phyloP scores from a whole-genome alignment of 2,888 invertebrate species.

The Arrhopalites spinosus region DNA sequence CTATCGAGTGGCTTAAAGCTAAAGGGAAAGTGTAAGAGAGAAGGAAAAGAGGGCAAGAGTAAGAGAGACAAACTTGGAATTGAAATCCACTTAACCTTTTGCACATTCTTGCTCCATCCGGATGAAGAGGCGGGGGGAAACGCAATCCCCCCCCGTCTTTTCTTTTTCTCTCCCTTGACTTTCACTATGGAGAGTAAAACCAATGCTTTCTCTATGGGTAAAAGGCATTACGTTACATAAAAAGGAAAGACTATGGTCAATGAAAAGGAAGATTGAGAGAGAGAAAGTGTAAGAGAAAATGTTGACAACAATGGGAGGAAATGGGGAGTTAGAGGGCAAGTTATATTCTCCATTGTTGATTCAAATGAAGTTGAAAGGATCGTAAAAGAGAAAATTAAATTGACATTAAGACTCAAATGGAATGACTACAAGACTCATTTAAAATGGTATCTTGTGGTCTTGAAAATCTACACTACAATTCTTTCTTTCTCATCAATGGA shows the following conservation, averaged over 20 bases:
- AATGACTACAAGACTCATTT: neutral
- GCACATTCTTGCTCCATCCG: too few relatives aligned
- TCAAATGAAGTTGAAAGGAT: conserved; percentile 27
- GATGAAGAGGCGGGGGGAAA: too few relatives aligned
- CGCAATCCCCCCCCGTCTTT: too few relatives aligned
- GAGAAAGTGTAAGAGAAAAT: too few relatives aligned
- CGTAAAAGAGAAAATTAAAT: conserved; percentile 29
- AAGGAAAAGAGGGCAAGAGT: neutral
- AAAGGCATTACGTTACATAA: too few relatives aligned
- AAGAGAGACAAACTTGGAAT: neutral
- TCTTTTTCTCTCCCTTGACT: too few relatives aligned
- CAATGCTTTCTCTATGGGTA: too few relatives aligned
- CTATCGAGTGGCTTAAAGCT: neutral
- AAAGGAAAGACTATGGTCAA: too few relatives aligned
- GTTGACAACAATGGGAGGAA: neutral
- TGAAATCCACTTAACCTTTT: too few relatives aligned
- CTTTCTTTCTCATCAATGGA: neutral
- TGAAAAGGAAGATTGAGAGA: too few relatives aligned
- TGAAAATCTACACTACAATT: neutral
- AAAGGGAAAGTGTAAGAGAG: neutral
- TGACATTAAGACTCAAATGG: conserved; percentile 11
- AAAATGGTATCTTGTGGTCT: neutral
- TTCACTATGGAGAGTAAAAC: too few relatives aligned
- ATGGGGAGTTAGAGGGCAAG: neutral
- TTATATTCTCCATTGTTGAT: conserved; percentile 19